Conservation (phyloP, 2,797 vertebrate genomes). For the Ateles fusciceps region DNA sequence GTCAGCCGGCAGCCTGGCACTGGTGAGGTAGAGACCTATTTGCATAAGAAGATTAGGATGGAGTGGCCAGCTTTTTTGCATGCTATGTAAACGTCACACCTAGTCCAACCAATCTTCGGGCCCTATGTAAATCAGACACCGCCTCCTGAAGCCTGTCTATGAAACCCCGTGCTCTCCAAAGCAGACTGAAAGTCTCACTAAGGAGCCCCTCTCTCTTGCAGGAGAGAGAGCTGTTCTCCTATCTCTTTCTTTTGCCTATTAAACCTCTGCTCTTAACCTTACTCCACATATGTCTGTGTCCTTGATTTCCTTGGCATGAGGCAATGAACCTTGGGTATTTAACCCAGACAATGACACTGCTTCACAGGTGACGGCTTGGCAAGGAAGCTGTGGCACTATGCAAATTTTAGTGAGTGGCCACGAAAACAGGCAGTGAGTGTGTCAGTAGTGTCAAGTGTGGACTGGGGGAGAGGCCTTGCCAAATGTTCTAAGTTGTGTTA, state of each 20-base stretch:
- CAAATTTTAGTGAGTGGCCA: neutral
- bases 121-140: too few species aligned
- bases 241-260: neutral
- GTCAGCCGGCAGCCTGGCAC: too few species aligned
- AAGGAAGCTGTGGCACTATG: neutral
- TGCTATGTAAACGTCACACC: too few species aligned
- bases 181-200: neutral
- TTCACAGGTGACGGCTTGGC: neutral
- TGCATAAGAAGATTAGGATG: too few species aligned
- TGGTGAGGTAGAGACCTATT: too few species aligned
- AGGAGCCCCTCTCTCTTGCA: neutral
- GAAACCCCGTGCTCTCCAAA: neutral
- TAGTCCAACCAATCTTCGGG: too few species aligned
- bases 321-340: neutral
- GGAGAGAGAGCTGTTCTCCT: neutral
- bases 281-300: neutral
- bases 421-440: neutral
- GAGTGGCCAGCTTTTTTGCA: too few species aligned
- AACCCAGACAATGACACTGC: neutral
- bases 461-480: neutral
- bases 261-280: neutral
- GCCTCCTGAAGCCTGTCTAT: neutral
- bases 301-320: neutral
- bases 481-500: neutral
- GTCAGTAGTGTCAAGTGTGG: neutral